phyloP scores from a whole-genome alignment of 2,888 invertebrate species.

The Dorcus hopei region DNA sequence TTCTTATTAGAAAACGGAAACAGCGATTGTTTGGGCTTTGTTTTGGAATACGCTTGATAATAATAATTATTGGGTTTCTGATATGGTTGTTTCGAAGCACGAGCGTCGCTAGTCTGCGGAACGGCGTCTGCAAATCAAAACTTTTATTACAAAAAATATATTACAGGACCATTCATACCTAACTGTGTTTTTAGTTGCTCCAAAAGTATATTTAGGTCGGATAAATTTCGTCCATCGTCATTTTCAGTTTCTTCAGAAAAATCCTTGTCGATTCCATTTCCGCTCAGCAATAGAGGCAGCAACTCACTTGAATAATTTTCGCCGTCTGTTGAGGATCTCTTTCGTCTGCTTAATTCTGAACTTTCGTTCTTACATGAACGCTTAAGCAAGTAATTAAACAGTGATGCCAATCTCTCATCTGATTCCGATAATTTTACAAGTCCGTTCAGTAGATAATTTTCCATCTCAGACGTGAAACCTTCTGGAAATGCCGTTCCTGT shows the following conservation, averaged over 20 bases:
- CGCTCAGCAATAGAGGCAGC: background rate
- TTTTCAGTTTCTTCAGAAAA: background rate
- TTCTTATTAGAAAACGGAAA: background rate
- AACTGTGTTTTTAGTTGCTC: conserved; percentile 1
- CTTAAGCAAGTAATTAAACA: too few species aligned
- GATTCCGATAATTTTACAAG: background rate
- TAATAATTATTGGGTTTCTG: background rate
- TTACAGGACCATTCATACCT: background rate
- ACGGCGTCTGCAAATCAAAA: background rate
- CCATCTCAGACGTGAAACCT: background rate
- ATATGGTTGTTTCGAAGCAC: background rate
- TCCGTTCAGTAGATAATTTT: background rate
- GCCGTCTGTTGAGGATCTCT: background rate
- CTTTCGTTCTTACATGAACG: too few species aligned
- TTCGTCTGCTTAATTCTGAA: background rate
- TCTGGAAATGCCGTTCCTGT: too few species aligned
- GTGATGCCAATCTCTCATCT: background rate
- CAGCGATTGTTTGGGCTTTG: background rate
- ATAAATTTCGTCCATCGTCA: background rate
- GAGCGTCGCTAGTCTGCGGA: background rate
- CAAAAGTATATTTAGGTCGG: background rate
- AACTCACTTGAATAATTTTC: background rate
- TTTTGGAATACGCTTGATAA: conserved; percentile 7
- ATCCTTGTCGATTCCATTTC: background rate
- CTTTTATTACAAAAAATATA: conserved; percentile 2